Evolutionary conservation across 1,140 invertebrate species (phyloP).

Genomic region (Vanessa tameamea): DNA sequence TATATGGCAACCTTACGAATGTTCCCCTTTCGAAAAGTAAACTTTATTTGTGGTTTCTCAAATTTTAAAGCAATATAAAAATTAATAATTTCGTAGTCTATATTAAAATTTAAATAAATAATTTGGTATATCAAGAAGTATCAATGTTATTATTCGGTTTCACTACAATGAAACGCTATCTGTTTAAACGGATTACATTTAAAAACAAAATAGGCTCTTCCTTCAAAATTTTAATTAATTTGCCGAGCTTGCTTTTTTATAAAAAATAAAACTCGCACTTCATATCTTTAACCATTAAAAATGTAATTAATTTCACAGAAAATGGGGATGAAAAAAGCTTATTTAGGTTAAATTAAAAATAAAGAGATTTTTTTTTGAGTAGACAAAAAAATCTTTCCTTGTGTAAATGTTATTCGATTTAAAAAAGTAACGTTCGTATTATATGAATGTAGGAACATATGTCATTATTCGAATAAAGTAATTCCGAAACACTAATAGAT

Average conservation of each 20-base stretch:
- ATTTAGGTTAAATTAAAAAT: slow-evolving; percentile 55
- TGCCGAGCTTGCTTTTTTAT: slow-evolving; percentile 21
- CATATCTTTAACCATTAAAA: slow-evolving; percentile 35
- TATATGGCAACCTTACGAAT: slow-evolving; percentile 40
- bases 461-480: no score
- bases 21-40: neutral
- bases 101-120: no score
- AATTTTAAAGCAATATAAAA: neutral
- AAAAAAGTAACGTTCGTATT: neutral
- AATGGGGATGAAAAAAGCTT: slow-evolving; percentile 47
- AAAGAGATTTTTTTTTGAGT: slow-evolving; percentile 33
- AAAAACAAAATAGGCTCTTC: neutral
- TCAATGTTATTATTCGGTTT: neutral
- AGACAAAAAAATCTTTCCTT: neutral
- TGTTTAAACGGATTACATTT: neutral
- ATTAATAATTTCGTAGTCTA: neutral
- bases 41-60: slow-evolving; percentile 7
- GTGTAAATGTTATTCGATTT: neutral
- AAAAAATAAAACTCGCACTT: slow-evolving; percentile 28
- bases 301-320: slow-evolving; percentile 40
- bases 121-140: no score
- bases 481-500: no score
- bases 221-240: slow-evolving; percentile 29
- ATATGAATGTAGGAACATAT: neutral
- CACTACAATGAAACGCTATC: neutral